phyloP scores from a whole-genome alignment of 2,888 invertebrate species.

The Xylota sylvarum region DNA sequence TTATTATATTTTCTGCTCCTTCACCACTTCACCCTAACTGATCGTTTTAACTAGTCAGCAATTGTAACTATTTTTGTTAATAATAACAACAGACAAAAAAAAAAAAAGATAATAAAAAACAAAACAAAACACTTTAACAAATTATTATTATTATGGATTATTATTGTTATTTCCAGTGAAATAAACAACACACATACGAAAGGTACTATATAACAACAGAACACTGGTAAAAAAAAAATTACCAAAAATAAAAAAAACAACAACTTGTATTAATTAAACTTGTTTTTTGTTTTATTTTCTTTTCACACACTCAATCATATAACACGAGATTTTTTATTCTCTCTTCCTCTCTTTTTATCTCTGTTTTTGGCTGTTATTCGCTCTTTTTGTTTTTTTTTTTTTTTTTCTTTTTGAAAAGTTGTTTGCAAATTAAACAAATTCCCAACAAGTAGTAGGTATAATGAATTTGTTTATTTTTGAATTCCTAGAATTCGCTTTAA shows the following conservation, averaged over 20 bases:
- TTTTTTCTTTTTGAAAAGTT: constrained; percentile 1
- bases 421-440: constrained; percentile 66
- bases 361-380: constrained; percentile 29
- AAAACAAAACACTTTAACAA: constrained; percentile 58
- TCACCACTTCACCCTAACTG: constrained; percentile 16
- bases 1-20: constrained; percentile 19
- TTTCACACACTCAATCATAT: constrained; percentile 53
- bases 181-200: constrained; percentile 32
- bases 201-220: constrained; percentile 24
- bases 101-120: constrained; percentile 11
- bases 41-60: constrained; percentile 32
- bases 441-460: constrained; percentile 49
- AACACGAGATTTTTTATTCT: constrained; percentile 32
- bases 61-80: constrained; percentile 40
- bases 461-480: constrained; percentile 46
- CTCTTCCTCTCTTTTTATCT: not conserved
- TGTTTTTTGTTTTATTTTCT: constrained; percentile 59
- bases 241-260: constrained; percentile 28
- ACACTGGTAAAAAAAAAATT: constrained; percentile 34
- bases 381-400: constrained; percentile 25
- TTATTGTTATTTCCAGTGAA: constrained; percentile 52
- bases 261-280: constrained; percentile 46
- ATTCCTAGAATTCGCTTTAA: constrained; percentile 18
- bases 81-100: constrained; percentile 25
- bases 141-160: constrained; percentile 43